A percentile compares a stretch with the other conserved stretches of the same genome.
Evolutionary conservation across 1,140 invertebrate genomes (phyloP).

Genomic region (Lepidurus couesii): DNA sequence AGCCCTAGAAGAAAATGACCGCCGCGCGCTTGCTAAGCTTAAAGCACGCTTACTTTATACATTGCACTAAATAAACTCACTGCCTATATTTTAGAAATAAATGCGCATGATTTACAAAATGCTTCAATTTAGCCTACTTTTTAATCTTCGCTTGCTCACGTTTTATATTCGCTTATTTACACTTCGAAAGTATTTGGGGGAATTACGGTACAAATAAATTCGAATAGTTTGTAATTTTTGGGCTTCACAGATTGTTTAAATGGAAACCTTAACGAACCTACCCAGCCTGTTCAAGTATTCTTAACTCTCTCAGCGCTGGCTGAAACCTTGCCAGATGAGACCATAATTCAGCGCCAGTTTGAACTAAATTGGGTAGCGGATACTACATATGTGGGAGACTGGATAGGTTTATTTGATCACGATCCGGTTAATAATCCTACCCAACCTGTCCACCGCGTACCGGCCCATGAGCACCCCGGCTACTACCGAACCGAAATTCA

Average conservation of each 20-base stretch:
- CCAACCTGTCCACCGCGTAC: slow-evolving; percentile 27
- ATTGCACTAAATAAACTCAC: neutral
- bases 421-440: slow-evolving; percentile 37
- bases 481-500: slow-evolving; percentile 37
- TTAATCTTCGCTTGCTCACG: neutral
- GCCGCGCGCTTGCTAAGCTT: slow-evolving; percentile 11
- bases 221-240: neutral
- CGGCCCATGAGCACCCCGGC: neutral
- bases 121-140: neutral
- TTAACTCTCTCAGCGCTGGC: slow-evolving; percentile 35
- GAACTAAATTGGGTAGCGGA: slow-evolving; percentile 40
- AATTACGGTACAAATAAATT: too few relatives aligned
- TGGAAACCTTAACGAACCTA: slow-evolving; percentile 24
- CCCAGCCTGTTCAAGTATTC: slow-evolving; percentile 27
- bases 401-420: slow-evolving; percentile 42
- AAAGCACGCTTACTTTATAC: neutral
- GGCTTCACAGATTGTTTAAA: slow-evolving; percentile 20
- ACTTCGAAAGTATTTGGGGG: neutral
- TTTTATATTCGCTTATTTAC: neutral
- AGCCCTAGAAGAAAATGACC: slow-evolving; percentile 52
- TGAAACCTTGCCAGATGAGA: neutral
- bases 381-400: slow-evolving; percentile 38
- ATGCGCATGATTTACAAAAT: neutral
- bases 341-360: slow-evolving; percentile 36
- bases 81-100: neutral